phyloP scores from a whole-genome alignment of 1,140 invertebrate genomes.

The Cyphomyrmex costatus region DNA sequence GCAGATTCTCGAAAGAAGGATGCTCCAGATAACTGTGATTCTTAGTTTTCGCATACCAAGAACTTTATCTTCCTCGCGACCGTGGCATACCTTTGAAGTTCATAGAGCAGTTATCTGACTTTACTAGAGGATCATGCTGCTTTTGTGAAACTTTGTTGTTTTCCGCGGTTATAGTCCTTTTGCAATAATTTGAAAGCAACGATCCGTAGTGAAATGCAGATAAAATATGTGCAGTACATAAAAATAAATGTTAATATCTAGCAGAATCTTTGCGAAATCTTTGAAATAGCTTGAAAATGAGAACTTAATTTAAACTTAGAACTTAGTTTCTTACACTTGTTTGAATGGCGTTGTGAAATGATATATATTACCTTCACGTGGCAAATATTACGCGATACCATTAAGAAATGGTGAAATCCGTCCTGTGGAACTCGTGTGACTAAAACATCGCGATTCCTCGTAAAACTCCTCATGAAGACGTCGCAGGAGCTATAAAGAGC shows the following conservation, averaged over 20 bases:
- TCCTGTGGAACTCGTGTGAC: background rate
- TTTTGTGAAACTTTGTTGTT: constrained; percentile 11
- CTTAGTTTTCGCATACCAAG: constrained; percentile 47
- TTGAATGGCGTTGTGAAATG: background rate
- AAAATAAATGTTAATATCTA: background rate
- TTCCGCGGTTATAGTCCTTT: constrained; percentile 16
- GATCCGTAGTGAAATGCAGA: constrained; percentile 1
- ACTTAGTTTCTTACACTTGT: background rate
- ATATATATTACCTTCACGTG: background rate
- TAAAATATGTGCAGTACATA: constrained; percentile 10
- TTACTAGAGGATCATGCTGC: constrained; percentile 33
- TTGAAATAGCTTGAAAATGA: background rate
- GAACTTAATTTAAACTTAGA: no score
- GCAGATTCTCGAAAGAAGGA: constrained; percentile 36
- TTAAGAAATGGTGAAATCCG: background rate
- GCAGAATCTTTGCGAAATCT: background rate
- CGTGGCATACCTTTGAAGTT: constrained; percentile 52
- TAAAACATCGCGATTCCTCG: constrained; percentile 25
- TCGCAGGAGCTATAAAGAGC: constrained; percentile 42
- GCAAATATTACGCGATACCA: background rate
- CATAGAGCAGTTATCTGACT: constrained; percentile 45
- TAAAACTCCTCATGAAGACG: constrained; percentile 61
- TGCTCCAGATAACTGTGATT: constrained; percentile 54
- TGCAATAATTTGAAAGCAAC: background rate
- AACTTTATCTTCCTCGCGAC: constrained; percentile 58